These are phyloP conservation scores for Epinotia demarniana DNA, from an alignment of 2,888 invertebrate genomes.

Conservation along the genomic window DNA sequence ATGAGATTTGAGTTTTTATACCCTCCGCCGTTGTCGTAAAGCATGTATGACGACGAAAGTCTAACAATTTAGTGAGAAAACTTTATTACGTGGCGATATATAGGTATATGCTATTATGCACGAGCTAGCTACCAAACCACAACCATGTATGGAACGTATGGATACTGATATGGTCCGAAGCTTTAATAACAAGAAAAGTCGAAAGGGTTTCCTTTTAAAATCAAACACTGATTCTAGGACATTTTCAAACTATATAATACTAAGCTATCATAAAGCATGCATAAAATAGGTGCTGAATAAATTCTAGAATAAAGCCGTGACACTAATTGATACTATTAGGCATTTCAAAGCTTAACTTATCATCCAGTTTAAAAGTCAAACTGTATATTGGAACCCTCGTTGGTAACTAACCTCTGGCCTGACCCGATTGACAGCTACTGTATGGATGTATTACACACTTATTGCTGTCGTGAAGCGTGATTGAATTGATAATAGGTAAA, in stretches of 20 bases:
- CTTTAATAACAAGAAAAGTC: neutral
- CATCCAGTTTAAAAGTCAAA: constrained; percentile 11
- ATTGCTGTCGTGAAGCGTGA: constrained; percentile 13
- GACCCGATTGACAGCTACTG: constrained; percentile 25
- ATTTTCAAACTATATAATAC: neutral
- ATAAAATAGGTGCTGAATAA: neutral
- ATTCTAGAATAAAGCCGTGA: constrained; percentile 9
- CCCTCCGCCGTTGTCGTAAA: neutral
- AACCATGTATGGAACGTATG: neutral
- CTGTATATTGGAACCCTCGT: constrained; percentile 27
- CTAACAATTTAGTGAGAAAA: neutral
- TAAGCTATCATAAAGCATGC: neutral
- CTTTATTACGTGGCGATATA: too few species aligned
- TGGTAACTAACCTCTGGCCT: constrained; percentile 30
- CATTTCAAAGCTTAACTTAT: constrained; percentile 21
- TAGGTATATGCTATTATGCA: too few species aligned
- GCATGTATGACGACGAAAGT: neutral
- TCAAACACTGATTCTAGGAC: neutral
- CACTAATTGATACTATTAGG: constrained; percentile 17
- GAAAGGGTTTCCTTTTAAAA: neutral
- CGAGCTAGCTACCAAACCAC: neutral
- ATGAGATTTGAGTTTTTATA: neutral
- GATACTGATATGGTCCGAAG: neutral
- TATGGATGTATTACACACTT: neutral
- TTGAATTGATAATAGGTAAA: constrained; percentile 29